Percentiles rank a stretch among this genome's conserved stretches.
These are phyloP conservation scores for Lanius ludovicianus DNA, from an alignment of 2,113 vertebrate genomes.

Conservation along the genomic window DNA sequence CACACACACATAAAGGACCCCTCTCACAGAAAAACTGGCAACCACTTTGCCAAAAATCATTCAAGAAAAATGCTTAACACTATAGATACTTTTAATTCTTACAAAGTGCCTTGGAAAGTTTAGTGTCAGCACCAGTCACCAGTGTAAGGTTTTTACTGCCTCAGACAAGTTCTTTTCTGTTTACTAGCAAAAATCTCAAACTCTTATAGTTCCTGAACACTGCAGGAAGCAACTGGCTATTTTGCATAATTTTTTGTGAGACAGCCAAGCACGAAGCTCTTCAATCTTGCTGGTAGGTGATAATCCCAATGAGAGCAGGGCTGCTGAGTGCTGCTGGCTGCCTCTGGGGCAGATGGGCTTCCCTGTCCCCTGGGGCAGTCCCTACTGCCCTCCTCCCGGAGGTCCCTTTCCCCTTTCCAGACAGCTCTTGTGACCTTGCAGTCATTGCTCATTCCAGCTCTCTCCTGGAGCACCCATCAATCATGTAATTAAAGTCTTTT, in stretches of 20 bases:
- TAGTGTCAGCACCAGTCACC: background rate
- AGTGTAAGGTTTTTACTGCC: background rate
- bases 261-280: background rate
- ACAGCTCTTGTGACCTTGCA: background rate
- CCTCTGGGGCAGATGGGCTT: background rate
- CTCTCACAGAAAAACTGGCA: background rate
- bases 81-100: background rate
- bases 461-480: background rate
- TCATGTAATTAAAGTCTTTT: background rate
- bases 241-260: conserved; percentile 30
- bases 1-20: fast-evolving
- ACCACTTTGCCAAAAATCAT: background rate
- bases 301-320: background rate
- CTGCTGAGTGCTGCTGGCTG: background rate
- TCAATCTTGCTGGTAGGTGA: background rate
- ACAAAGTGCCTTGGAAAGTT: background rate
- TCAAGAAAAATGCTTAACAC: background rate
- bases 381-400: background rate
- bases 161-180: background rate
- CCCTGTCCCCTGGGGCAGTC: background rate
- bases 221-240: background rate
- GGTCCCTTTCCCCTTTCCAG: background rate
- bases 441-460: background rate
- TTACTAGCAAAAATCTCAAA: background rate
- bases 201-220: background rate